Evolutionary conservation across 2,797 vertebrate species (phyloP).

Genomic region (Acanthurus tractus): DNA sequence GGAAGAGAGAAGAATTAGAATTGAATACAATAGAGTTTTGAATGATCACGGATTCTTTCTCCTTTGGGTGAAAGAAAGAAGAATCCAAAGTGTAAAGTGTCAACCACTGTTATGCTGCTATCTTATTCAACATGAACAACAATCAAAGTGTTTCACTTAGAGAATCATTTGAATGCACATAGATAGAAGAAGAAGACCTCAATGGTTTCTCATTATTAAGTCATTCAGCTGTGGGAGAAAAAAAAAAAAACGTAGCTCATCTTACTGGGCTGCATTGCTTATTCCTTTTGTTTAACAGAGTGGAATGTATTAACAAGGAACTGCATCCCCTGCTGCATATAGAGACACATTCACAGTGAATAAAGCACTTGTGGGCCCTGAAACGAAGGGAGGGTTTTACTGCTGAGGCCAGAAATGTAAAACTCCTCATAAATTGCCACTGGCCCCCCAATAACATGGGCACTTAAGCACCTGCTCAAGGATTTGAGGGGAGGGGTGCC

Average conservation of each 20-base stretch:
- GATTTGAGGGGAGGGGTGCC: constrained; percentile 47
- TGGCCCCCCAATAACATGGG: constrained; percentile 67
- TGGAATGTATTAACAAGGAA: constrained; percentile 64
- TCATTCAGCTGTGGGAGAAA: constrained; percentile 57
- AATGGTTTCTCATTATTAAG: constrained; percentile 69
- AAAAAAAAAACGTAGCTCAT: constrained; percentile 48
- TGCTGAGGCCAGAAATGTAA: constrained; percentile 58
- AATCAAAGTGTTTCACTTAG: constrained; percentile 56
- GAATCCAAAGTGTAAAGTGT: constrained; percentile 13
- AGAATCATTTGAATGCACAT: constrained; percentile 48
- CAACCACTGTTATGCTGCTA: constrained; percentile 26
- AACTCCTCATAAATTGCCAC: constrained; percentile 66
- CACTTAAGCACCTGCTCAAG: constrained; percentile 74
- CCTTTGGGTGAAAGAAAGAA: constrained; percentile 24
- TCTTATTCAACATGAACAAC: constrained; percentile 51
- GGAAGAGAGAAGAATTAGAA: constrained; percentile 21
- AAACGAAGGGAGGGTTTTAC: constrained; percentile 55
- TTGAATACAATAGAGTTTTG: constrained; percentile 26
- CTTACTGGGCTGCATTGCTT: constrained; percentile 54
- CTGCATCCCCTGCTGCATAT: constrained; percentile 57
- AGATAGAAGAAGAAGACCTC: background rate
- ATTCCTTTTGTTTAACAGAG: constrained; percentile 77
- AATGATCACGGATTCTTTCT: constrained; percentile 35
- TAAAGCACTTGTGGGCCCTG: constrained; percentile 56
- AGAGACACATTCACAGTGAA: constrained; percentile 69